These are phyloP conservation scores for Pterois miles DNA, from an alignment of 2,797 vertebrate genomes.

Conservation along the genomic window DNA sequence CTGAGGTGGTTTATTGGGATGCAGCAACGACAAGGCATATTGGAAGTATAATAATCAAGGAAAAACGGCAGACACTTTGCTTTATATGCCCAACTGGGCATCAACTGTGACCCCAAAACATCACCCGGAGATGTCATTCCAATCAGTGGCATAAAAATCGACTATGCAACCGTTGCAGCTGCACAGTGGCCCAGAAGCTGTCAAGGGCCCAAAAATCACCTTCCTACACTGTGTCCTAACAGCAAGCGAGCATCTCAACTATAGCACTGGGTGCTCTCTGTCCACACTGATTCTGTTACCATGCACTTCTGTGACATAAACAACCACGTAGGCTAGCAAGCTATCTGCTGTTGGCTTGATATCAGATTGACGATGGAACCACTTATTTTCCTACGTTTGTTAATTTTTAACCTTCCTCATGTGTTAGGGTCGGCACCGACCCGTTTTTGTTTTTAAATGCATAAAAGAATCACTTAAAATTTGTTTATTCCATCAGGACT, in stretches of 20 bases:
- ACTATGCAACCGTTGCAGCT: background rate
- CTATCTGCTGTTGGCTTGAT: too few relatives aligned
- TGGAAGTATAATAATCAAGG: background rate
- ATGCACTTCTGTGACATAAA: background rate
- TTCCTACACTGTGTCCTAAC: background rate
- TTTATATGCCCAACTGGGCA: background rate
- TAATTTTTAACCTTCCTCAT: too few relatives aligned
- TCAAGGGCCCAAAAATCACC: too few relatives aligned
- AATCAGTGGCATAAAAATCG: background rate
- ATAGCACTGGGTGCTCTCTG: too few relatives aligned
- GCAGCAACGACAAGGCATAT: background rate
- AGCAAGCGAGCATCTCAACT: too few relatives aligned
- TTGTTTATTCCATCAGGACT: too few relatives aligned
- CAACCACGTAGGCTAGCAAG: background rate
- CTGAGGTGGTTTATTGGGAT: slow-evolving; percentile 4
- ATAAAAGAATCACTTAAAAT: too few relatives aligned
- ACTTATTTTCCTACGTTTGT: background rate
- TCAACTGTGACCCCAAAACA: background rate
- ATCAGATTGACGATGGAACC: background rate
- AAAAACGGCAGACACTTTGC: background rate
- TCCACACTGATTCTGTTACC: too few relatives aligned
- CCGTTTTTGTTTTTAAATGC: too few relatives aligned
- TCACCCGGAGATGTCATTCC: background rate
- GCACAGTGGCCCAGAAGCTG: background rate
- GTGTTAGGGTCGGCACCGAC: too few relatives aligned